phyloP scores from a whole-genome alignment of 2,797 vertebrate genomes.

The Craterocephalus amniculus region DNA sequence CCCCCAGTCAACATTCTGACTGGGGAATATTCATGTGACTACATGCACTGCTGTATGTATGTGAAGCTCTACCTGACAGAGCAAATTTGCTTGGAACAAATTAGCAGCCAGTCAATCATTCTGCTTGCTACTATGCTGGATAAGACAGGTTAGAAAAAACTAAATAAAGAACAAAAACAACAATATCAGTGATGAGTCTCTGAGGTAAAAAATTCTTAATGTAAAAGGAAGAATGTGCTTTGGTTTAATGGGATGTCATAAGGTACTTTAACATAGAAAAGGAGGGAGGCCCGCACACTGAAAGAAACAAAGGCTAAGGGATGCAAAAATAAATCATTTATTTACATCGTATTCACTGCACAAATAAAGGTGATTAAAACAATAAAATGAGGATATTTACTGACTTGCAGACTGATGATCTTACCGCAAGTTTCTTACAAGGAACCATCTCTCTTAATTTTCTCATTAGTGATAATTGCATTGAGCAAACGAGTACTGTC shows the following conservation, averaged over 20 bases:
- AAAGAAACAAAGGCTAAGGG: no score
- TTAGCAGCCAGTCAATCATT: no score
- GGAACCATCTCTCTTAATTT: slow-evolving; percentile 63
- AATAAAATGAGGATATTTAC: slow-evolving; percentile 55
- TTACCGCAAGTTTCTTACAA: slow-evolving; percentile 49
- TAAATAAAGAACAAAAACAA: no score
- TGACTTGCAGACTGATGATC: slow-evolving; percentile 54
- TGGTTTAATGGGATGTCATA: slow-evolving; percentile 22
- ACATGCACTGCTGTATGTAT: not conserved
- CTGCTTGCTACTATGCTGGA: no score
- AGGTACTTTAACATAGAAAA: no score
- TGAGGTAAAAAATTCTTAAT: slow-evolving; percentile 35
- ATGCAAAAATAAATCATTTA: no score
- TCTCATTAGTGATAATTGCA: slow-evolving; percentile 74
- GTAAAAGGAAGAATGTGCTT: slow-evolving; percentile 27
- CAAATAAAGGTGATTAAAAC: no score
- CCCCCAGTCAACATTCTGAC: not conserved
- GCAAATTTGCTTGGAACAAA: no score
- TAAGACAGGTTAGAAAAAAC: no score
- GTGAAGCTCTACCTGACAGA: no score
- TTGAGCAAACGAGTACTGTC: slow-evolving; percentile 56
- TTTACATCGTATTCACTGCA: no score
- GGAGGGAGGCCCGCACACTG: no score
- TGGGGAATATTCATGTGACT: not conserved
- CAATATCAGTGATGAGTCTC: slow-evolving; percentile 40